Percentiles rank a stretch among this genome's conserved stretches.
Evolutionary conservation across 2,113 vertebrate species (phyloP).

Genomic region (Rhinolophus ferrumequinum): DNA sequence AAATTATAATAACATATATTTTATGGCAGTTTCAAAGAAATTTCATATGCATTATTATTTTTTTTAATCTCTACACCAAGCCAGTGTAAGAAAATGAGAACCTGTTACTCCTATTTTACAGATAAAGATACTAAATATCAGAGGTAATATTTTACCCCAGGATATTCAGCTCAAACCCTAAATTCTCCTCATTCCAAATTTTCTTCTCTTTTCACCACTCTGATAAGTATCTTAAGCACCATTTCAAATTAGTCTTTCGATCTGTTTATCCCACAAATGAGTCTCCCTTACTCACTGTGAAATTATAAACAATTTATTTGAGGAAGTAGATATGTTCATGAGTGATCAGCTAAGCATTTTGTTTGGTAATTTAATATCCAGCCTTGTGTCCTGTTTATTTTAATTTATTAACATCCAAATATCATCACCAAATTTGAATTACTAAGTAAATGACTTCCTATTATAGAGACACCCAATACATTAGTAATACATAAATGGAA

Average conservation of each 20-base stretch:
- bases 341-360: slow-evolving; percentile 33
- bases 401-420: slow-evolving; percentile 55
- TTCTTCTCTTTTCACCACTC: neutral
- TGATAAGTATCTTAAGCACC: neutral
- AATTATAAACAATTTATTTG: slow-evolving; percentile 3
- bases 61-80: neutral
- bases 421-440: slow-evolving; percentile 8
- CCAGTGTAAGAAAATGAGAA: neutral
- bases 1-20: neutral
- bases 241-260: slow-evolving; percentile 24
- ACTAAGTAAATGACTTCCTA: slow-evolving; percentile 32
- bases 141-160: neutral
- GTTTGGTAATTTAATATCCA: slow-evolving; percentile 49
- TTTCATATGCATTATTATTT: neutral
- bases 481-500: neutral
- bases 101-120: neutral
- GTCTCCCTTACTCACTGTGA: neutral
- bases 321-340: slow-evolving; percentile 35
- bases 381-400: slow-evolving; percentile 24
- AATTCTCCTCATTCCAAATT: neutral
- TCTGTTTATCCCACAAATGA: neutral
- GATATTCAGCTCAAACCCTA: neutral
- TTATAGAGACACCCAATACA: neutral
- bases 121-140: neutral
- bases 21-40: neutral